A percentile compares a stretch with the other conserved stretches of the same genome.
Conservation (phyloP, 2,888 invertebrate species). For the Lepas anatifera region DNA sequence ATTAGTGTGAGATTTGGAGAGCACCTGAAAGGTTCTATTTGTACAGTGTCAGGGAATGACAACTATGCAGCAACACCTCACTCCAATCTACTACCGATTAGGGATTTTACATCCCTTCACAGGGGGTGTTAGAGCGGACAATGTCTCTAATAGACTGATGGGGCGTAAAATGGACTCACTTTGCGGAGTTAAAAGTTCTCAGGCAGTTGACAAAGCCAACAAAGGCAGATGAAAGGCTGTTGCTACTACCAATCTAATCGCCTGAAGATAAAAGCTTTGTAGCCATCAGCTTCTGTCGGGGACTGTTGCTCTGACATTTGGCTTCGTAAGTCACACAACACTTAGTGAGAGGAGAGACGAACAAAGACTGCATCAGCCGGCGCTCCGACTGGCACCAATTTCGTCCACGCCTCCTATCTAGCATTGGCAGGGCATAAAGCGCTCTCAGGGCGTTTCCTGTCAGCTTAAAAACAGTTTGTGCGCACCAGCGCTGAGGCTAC, state of each 20-base stretch:
- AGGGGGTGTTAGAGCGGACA: not conserved
- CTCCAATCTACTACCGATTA: not conserved
- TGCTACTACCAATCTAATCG: not conserved
- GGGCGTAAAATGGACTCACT: not conserved
- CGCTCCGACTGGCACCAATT: not conserved
- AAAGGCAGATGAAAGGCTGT: not conserved
- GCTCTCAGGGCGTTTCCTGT: too few species aligned
- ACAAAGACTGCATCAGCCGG: not conserved
- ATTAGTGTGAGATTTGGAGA: not conserved
- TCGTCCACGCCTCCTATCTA: not conserved
- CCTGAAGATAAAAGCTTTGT: not conserved
- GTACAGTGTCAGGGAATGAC: constrained; percentile 11
- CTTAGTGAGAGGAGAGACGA: not conserved
- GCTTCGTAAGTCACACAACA: not conserved
- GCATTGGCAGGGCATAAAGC: not conserved
- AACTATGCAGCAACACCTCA: not conserved
- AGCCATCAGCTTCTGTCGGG: not conserved
- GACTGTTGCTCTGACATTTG: not conserved
- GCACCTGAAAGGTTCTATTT: not conserved
- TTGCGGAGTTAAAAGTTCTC: not conserved
- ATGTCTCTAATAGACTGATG: not conserved
- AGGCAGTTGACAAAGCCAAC: not conserved
- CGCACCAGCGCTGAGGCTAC: too few species aligned
- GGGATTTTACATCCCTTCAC: not conserved
- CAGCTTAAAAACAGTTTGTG: too few species aligned